phyloP scores from a whole-genome alignment of 2,888 invertebrate species.

The Protodeltote pygarga region DNA sequence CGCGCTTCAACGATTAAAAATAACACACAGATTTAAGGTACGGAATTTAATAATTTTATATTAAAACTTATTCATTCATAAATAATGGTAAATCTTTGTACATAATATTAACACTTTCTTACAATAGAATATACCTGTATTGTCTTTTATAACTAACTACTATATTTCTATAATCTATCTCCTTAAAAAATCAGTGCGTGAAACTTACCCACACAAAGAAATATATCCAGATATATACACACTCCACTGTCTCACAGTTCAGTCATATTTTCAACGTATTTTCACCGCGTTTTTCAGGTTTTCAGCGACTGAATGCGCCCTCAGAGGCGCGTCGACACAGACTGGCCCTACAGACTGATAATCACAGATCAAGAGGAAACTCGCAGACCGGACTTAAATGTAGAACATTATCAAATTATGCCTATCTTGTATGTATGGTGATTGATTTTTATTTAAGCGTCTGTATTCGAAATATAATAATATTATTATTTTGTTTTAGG shows the following conservation, averaged over 20 bases:
- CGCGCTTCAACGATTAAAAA: background rate
- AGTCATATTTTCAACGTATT: conserved; percentile 42
- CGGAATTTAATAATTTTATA: no score
- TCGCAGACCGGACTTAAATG: conserved; percentile 43
- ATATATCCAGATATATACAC: conserved; percentile 33
- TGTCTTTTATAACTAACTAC: background rate
- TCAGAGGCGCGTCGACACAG: conserved; percentile 53
- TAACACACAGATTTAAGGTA: background rate
- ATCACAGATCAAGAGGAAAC: conserved; percentile 54
- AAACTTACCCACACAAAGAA: conserved; percentile 26
- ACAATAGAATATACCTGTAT: no score
- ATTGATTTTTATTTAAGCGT: background rate
- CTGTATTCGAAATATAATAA: background rate
- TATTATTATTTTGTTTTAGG: no score
- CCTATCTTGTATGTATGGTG: conserved; percentile 17
- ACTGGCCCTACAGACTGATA: conserved; percentile 59
- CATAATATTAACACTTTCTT: no score
- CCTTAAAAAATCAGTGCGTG: background rate
- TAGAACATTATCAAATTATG: conserved; percentile 29
- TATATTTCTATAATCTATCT: background rate
- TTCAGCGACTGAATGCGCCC: conserved; percentile 54
- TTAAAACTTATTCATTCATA: no score
- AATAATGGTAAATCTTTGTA: no score
- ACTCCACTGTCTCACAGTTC: conserved; percentile 42
- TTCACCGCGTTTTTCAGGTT: conserved; percentile 45